A percentile compares a stretch with the other conserved stretches of the same genome.
phyloP scores from a whole-genome alignment of 2,797 vertebrate genomes.

The Acanthopagrus latus region DNA sequence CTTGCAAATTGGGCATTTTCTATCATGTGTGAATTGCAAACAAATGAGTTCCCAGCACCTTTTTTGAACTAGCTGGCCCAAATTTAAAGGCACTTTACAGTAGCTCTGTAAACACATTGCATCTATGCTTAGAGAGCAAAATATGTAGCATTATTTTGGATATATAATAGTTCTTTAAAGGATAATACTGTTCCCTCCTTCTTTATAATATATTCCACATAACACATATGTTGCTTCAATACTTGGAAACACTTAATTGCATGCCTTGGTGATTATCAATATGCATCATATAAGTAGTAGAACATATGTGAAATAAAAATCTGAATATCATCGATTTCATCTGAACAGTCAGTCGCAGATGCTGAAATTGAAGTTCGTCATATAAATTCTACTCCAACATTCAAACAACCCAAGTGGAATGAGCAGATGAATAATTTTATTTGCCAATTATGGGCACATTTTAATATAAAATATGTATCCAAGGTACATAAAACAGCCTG shows the following conservation, averaged over 20 bases:
- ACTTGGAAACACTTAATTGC: not conserved
- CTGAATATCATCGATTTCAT: not conserved
- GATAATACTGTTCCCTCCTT: not conserved
- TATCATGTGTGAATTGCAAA: slow-evolving; percentile 72
- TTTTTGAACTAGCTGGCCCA: slow-evolving; percentile 14
- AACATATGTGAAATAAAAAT: not conserved
- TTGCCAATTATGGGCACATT: not conserved
- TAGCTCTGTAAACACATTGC: slow-evolving; percentile 35
- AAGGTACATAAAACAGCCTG: not conserved
- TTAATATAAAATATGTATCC: not conserved
- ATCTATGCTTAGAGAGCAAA: slow-evolving; percentile 28
- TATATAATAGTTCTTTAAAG: slow-evolving; percentile 3
- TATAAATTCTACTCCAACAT: not conserved
- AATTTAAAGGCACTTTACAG: slow-evolving; percentile 55
- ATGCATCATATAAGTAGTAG: not conserved
- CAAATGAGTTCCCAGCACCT: slow-evolving; percentile 68
- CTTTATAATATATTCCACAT: not conserved
- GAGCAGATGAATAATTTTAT: not conserved
- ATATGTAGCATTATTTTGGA: slow-evolving; percentile 30
- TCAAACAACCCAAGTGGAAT: not conserved
- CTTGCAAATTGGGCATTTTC: slow-evolving; percentile 73
- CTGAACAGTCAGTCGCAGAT: not conserved
- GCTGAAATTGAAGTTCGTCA: not conserved
- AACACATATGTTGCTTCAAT: slow-evolving; percentile 3
- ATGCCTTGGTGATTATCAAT: not conserved